These are phyloP conservation scores for Yponomeuta sedellus DNA, from an alignment of 2,888 invertebrate genomes.

Conservation along the genomic window DNA sequence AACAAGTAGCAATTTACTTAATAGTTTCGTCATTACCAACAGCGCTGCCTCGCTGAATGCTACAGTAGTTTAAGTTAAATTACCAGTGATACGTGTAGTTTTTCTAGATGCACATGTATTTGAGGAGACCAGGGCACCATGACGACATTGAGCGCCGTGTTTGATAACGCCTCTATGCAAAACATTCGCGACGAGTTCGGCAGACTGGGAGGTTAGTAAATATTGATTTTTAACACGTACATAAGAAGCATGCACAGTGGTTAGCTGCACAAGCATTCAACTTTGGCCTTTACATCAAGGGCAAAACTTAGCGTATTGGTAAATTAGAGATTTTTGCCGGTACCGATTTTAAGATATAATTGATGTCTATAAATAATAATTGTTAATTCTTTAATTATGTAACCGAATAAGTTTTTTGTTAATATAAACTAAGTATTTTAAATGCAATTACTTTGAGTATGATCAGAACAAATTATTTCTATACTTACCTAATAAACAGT, in stretches of 20 bases:
- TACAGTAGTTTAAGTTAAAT: background rate
- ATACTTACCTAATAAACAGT: too few species aligned
- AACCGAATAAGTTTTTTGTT: too few species aligned
- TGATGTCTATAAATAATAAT: too few species aligned
- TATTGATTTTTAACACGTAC: background rate
- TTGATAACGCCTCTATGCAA: background rate
- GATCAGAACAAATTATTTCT: too few species aligned
- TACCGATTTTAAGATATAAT: too few species aligned
- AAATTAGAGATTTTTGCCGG: too few species aligned
- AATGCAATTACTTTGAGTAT: too few species aligned
- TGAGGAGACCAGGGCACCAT: conserved; percentile 17
- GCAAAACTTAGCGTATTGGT: background rate
- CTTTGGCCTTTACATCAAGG: background rate
- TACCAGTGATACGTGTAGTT: background rate
- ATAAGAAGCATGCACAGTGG: background rate
- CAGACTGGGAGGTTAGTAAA: background rate
- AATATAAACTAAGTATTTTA: too few species aligned
- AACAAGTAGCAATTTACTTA: conserved; percentile 1
- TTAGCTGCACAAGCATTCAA: background rate
- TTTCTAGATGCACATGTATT: background rate
- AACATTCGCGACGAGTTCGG: background rate
- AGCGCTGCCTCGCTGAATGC: background rate
- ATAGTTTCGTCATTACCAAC: background rate
- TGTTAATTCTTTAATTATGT: too few species aligned
- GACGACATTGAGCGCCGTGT: conserved; percentile 5